Evolutionary conservation across 2,113 vertebrate species (phyloP).

Genomic region (Prionailurus bengalensis): DNA sequence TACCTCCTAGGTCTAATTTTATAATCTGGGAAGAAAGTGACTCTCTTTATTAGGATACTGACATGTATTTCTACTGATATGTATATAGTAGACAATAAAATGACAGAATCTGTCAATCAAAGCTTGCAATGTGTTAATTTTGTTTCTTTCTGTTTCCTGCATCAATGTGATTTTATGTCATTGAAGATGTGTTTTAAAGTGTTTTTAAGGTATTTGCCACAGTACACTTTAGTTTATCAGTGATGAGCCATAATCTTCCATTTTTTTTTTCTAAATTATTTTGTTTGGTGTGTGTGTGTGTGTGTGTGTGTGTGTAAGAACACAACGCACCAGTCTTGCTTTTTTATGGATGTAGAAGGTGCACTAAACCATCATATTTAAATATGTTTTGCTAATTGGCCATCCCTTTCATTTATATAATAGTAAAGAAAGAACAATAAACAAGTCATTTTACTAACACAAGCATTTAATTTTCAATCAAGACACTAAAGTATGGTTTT

Average conservation of each 20-base stretch:
- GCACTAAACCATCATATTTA: neutral
- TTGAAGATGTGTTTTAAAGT: neutral
- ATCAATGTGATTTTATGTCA: neutral
- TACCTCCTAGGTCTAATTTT: neutral
- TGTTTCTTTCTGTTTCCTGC: neutral
- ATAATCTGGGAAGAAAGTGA: neutral
- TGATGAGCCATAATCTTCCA: neutral
- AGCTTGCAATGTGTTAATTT: neutral
- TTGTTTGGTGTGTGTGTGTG: neutral
- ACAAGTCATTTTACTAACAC: constrained; percentile 16
- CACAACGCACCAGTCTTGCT: neutral
- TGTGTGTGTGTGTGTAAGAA: neutral
- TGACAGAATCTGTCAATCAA: neutral
- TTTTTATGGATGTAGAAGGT: neutral
- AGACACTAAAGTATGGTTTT: neutral
- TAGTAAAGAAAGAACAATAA: neutral
- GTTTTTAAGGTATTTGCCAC: neutral
- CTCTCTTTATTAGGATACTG: neutral
- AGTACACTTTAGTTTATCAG: neutral
- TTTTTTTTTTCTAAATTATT: constrained; percentile 13
- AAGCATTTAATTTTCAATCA: constrained; percentile 24
- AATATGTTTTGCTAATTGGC: neutral
- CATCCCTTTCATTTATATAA: neutral
- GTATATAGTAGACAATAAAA: constrained; percentile 18
- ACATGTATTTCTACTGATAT: no score